Evolutionary conservation across 2,113 vertebrate genomes (phyloP).

Genomic region (Seriola rivoliana): DNA sequence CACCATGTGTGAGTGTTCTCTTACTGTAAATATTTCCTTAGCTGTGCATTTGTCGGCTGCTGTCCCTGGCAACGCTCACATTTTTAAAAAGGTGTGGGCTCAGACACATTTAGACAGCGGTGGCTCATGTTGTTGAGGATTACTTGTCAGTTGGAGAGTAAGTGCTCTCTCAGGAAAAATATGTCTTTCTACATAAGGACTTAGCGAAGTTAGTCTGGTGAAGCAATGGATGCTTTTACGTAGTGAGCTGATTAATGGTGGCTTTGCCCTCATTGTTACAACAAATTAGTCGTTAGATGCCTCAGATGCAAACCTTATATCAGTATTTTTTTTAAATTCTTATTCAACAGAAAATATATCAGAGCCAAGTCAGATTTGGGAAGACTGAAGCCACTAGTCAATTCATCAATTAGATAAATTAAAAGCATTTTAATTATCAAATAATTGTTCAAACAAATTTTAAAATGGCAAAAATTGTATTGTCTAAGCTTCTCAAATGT

Average conservation of each 20-base stretch:
- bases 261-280: not conserved
- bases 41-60: slow-evolving; percentile 73
- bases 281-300: not conserved
- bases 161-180: slow-evolving; percentile 4
- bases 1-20: slow-evolving; percentile 69
- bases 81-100: slow-evolving; percentile 50
- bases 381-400: too few relatives aligned
- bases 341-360: not conserved
- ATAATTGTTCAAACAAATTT: not conserved
- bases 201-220: not conserved
- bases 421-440: too few relatives aligned
- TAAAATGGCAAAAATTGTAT: not conserved
- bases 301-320: not conserved
- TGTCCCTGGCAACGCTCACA: slow-evolving; percentile 64
- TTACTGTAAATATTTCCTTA: slow-evolving; percentile 86
- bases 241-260: not conserved
- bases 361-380: not conserved
- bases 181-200: not conserved
- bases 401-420: too few relatives aligned
- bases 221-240: not conserved
- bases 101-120: slow-evolving; percentile 41
- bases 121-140: slow-evolving; percentile 35
- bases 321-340: not conserved
- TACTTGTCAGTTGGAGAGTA: slow-evolving; percentile 21
- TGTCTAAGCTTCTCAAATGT: not conserved